A percentile compares a stretch with the other conserved stretches of the same genome.
Evolutionary conservation across 1,140 invertebrate genomes (phyloP).

Genomic region (Habropoda laboriosa): DNA sequence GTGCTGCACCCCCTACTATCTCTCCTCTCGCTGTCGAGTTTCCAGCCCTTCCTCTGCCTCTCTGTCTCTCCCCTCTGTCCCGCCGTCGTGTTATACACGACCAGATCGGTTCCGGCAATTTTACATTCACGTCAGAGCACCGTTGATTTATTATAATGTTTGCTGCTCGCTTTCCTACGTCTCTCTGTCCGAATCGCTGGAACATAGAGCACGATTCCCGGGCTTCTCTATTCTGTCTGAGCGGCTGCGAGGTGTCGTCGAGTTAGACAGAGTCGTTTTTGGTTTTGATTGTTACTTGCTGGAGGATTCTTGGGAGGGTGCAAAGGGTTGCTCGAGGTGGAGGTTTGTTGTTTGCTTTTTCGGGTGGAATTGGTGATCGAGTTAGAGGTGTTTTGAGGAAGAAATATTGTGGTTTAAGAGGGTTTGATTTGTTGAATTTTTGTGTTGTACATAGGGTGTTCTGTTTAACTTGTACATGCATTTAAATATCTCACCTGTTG

Average conservation of each 20-base stretch:
- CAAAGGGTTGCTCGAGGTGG: background rate
- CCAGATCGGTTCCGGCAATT: slow-evolving; percentile 81
- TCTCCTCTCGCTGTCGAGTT: slow-evolving; percentile 63
- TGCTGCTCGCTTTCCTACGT: slow-evolving; percentile 60
- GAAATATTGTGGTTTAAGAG: no score
- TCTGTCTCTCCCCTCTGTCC: background rate
- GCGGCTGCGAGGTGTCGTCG: no score
- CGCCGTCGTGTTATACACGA: slow-evolving; percentile 76
- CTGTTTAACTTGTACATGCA: no score
- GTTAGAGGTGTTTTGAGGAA: no score
- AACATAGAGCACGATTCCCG: no score
- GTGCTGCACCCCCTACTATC: slow-evolving; percentile 56
- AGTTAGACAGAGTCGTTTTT: no score
- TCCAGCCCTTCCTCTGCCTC: slow-evolving; percentile 53
- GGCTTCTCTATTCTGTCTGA: background rate
- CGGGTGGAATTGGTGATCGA: background rate
- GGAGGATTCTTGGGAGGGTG: no score
- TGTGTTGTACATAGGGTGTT: no score
- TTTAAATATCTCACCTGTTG: no score
- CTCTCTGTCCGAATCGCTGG: no score
- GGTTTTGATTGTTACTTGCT: background rate
- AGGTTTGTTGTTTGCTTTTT: background rate
- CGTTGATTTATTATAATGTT: slow-evolving; percentile 80
- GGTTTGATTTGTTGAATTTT: no score
- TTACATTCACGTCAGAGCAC: slow-evolving; percentile 77